phyloP scores from a whole-genome alignment of 2,113 vertebrate genomes.

The Cyphomyrus plagiostoma region DNA sequence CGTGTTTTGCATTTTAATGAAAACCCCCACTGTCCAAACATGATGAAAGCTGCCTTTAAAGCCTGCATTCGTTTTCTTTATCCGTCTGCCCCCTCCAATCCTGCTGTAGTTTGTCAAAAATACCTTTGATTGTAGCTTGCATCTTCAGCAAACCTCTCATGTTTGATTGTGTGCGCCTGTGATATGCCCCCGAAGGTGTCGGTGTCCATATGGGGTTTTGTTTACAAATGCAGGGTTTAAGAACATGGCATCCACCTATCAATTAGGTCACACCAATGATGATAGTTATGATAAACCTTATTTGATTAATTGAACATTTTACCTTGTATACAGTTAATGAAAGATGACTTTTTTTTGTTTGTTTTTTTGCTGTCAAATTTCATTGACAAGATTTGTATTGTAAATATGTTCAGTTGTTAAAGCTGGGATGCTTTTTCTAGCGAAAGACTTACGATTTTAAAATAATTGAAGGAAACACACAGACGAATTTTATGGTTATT shows the following conservation, averaged over 20 bases:
- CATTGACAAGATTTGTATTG: no score
- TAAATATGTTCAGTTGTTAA: no score
- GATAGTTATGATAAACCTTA: background rate
- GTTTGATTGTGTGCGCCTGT: background rate
- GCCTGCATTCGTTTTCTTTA: background rate
- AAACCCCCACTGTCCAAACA: background rate
- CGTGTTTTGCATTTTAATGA: background rate
- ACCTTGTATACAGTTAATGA: no score
- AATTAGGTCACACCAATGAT: background rate
- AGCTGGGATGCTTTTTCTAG: no score
- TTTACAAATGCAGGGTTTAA: background rate
- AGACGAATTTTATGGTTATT: no score
- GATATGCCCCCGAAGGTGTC: background rate
- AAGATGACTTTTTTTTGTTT: no score
- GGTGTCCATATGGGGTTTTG: background rate
- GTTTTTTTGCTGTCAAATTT: no score
- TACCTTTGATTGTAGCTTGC: background rate
- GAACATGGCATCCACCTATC: background rate
- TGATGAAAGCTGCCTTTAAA: background rate
- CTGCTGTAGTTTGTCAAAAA: background rate
- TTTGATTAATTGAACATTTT: no score
- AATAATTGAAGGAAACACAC: no score
- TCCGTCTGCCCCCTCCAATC: background rate
- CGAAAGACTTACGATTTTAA: no score
- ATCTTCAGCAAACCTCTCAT: background rate